phyloP scores from a whole-genome alignment of 2,113 vertebrate genomes.

The Clupea harengus region DNA sequence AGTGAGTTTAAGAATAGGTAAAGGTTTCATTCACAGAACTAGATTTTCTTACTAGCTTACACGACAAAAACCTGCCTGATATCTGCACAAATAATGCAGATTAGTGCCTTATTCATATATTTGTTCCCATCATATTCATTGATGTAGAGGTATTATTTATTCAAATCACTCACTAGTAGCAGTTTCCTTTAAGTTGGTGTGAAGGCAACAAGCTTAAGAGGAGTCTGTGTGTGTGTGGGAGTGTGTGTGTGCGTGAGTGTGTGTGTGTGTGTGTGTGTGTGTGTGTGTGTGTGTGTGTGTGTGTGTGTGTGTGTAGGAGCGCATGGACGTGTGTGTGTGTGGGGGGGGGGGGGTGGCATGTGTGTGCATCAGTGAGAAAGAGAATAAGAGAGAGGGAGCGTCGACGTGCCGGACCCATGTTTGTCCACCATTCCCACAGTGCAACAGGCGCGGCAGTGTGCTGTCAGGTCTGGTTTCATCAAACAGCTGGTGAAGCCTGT shows the following conservation, averaged over 20 bases:
- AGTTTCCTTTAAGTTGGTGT: no score
- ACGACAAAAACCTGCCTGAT: no score
- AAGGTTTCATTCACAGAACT: no score
- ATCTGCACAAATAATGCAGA: no score
- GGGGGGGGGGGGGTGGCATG: not conserved
- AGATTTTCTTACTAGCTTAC: no score
- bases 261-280: not conserved
- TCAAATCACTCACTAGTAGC: no score
- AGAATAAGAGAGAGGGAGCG: not conserved
- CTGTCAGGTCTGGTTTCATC: conserved; percentile 54
- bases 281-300: no score
- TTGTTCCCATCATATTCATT: no score
- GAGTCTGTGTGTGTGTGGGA: not conserved
- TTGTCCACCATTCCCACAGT: conserved; percentile 39
- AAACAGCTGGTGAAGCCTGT: conserved; percentile 53
- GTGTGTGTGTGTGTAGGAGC: not conserved
- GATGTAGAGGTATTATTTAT: no score
- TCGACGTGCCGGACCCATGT: conserved; percentile 18
- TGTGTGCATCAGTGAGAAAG: conserved; percentile 14
- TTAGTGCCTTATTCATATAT: no score
- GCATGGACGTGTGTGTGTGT: not conserved
- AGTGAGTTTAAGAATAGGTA: no score
- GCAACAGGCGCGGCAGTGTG: conserved; percentile 36
- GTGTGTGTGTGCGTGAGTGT: not conserved
- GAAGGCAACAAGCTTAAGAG: no score